A percentile compares a stretch with the other conserved stretches of the same genome.
phyloP scores from a whole-genome alignment of 2,113 vertebrate genomes.

The Gobiocypris rarus region DNA sequence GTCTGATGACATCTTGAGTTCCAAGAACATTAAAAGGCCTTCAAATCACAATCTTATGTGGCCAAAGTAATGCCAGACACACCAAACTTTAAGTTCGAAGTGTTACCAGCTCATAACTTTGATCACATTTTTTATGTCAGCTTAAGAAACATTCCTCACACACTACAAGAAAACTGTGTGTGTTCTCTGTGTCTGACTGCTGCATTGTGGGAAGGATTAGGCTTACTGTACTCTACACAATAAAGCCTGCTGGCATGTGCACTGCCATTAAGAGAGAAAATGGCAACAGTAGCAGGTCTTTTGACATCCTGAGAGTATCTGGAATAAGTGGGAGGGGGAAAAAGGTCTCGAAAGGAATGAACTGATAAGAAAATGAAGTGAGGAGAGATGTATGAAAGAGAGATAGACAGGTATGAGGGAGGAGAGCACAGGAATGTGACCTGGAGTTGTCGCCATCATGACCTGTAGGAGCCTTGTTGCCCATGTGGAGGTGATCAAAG shows the following conservation, averaged over 20 bases:
- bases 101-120: slow-evolving; percentile 2
- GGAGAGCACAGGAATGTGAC: slow-evolving; percentile 41
- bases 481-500: slow-evolving; percentile 48
- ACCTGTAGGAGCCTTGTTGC: slow-evolving; percentile 30
- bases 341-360: background rate
- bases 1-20: slow-evolving; percentile 15
- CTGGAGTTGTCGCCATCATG: slow-evolving; percentile 27
- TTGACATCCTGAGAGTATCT: background rate
- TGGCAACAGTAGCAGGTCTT: background rate
- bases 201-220: slow-evolving; percentile 15
- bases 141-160: slow-evolving; percentile 17
- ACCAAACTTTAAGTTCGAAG: background rate
- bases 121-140: background rate
- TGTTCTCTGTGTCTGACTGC: background rate
- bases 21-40: slow-evolving; percentile 6
- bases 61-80: background rate
- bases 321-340: background rate
- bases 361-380: background rate
- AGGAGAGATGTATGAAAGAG: slow-evolving; percentile 14
- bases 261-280: background rate
- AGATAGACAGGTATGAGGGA: background rate
- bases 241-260: background rate
- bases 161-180: slow-evolving; percentile 7
- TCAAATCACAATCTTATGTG: background rate
- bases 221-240: background rate